Conservation (phyloP, 2,888 invertebrate species). For the Meandrusa payeni region DNA sequence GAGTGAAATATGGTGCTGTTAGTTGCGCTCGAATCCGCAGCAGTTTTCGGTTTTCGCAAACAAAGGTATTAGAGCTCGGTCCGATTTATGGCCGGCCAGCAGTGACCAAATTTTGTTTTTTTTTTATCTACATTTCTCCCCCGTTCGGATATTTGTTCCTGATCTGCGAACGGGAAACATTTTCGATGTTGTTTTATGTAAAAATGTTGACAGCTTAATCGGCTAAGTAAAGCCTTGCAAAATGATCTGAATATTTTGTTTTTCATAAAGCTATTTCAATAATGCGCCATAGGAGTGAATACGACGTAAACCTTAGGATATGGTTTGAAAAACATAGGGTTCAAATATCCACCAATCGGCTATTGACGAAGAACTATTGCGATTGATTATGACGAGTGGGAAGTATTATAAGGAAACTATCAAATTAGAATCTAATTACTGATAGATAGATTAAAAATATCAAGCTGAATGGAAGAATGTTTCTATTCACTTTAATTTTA, state of each 20-base stretch:
- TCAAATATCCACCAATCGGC: too few species aligned
- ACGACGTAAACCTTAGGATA: too few species aligned
- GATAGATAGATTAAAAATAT: too few species aligned
- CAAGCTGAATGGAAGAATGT: too few species aligned
- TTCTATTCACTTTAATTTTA: conserved; percentile 15
- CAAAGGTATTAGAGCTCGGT: conserved; percentile 72
- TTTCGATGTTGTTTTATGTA: conserved; percentile 21
- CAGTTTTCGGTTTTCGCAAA: conserved; percentile 74
- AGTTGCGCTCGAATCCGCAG: conserved; percentile 50
- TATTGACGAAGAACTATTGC: too few species aligned
- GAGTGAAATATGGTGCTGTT: conserved; percentile 51
- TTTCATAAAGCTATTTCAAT: too few species aligned
- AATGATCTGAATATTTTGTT: conserved; percentile 9
- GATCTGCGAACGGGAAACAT: conserved; percentile 24
- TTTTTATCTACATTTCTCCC: conserved; percentile 19
- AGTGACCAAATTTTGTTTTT: conserved; percentile 32
- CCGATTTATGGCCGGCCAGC: conserved; percentile 60
- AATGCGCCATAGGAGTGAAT: too few species aligned
- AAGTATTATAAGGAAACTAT: too few species aligned
- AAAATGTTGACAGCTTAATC: conserved; percentile 25
- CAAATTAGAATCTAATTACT: too few species aligned
- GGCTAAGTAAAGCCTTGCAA: conserved; percentile 14
- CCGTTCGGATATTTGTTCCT: conserved; percentile 24
- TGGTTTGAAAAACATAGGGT: too few species aligned
- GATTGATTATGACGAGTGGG: too few species aligned